Evolutionary conservation across 2,888 invertebrate species (phyloP).

Genomic region (Boloria euphrosyne): DNA sequence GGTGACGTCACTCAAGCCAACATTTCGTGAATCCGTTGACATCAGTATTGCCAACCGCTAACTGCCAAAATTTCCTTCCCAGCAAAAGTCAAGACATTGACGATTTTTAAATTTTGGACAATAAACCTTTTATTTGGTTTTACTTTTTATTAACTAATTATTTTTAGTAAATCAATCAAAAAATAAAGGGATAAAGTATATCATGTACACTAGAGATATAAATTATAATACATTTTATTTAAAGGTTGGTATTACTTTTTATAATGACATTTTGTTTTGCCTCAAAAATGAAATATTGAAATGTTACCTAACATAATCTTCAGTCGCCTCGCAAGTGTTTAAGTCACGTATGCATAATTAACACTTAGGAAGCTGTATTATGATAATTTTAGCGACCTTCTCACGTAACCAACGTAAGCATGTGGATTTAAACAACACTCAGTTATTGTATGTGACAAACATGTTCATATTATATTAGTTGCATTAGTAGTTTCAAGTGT

Average conservation of each 20-base stretch:
- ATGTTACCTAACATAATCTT: constrained; percentile 38
- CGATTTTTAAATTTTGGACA: too few relatives aligned
- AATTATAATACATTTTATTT: too few relatives aligned
- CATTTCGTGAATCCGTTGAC: constrained; percentile 26
- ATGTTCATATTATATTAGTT: constrained; percentile 12
- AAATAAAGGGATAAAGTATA: too few relatives aligned
- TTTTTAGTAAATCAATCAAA: too few relatives aligned
- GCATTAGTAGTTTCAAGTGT: not conserved
- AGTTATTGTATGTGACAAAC: not conserved
- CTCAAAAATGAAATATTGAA: too few relatives aligned
- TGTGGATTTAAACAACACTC: constrained; percentile 2
- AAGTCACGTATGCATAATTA: constrained; percentile 57
- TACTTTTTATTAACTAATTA: too few relatives aligned
- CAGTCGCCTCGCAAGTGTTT: constrained; percentile 17
- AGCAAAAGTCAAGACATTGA: too few relatives aligned
- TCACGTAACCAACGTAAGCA: constrained; percentile 27
- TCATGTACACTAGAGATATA: too few relatives aligned
- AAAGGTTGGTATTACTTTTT: too few relatives aligned
- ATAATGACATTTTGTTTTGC: too few relatives aligned
- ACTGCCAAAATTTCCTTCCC: not conserved
- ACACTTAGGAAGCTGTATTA: constrained; percentile 46
- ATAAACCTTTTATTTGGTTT: too few relatives aligned
- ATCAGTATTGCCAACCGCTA: constrained; percentile 5
- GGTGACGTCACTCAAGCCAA: constrained; percentile 53
- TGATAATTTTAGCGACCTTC: constrained; percentile 36